phyloP scores from a whole-genome alignment of 2,888 invertebrate species.

The Yponomeuta cagnagella region DNA sequence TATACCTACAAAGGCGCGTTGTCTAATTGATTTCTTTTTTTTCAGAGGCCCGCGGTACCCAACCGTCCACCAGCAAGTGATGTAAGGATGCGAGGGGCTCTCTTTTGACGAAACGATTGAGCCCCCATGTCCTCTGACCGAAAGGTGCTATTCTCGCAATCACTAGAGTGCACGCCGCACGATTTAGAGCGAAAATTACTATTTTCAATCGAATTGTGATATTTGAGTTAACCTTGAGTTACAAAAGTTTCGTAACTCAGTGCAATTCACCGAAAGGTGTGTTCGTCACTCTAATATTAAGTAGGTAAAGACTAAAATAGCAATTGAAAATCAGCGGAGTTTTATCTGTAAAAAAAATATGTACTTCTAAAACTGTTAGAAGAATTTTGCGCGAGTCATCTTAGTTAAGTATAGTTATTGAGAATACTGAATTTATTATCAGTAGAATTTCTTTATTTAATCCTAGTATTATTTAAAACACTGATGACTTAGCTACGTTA shows the following conservation, averaged over 20 bases:
- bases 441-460: not conserved
- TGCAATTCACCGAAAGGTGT: not conserved
- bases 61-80: conserved; percentile 62
- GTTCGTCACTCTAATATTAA: not conserved
- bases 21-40: conserved; percentile 16
- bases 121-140: not conserved
- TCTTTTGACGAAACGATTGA: conserved; percentile 9
- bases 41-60: conserved; percentile 44
- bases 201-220: not conserved
- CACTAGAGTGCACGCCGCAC: not conserved
- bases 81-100: conserved; percentile 26
- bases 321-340: not conserved
- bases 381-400: not conserved
- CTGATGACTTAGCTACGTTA: not conserved
- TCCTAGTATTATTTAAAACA: not conserved
- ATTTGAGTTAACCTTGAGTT: not conserved
- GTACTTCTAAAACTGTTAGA: not conserved
- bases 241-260: not conserved
- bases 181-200: not conserved
- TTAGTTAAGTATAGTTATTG: not conserved
- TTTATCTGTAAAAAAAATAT: not conserved
- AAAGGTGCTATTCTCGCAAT: not conserved
- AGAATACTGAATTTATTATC: not conserved
- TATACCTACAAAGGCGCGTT: not conserved
- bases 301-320: not conserved